These are phyloP conservation scores for Coleophora deauratella DNA, from an alignment of 2,888 invertebrate genomes.

Conservation along the genomic window DNA sequence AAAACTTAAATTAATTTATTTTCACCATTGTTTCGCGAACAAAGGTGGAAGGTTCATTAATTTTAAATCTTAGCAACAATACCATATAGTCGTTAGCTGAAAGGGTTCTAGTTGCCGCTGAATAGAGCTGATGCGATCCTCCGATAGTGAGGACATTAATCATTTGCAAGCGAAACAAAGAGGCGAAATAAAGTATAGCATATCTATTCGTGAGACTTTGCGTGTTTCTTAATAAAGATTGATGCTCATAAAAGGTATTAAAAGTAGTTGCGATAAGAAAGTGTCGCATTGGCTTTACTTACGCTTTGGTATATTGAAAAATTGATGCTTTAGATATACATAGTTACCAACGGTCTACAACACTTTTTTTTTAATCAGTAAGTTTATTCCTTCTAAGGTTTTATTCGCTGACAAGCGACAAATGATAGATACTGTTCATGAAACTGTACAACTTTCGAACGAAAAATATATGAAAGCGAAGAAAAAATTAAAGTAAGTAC, in stretches of 20 bases:
- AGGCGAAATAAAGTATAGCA: slow-evolving; percentile 22
- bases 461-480: too few species aligned
- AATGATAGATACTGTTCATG: too few species aligned
- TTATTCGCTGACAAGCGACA: too few species aligned
- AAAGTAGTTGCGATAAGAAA: neutral
- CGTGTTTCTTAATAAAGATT: slow-evolving; percentile 17
- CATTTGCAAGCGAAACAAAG: slow-evolving; percentile 24
- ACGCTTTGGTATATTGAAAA: too few species aligned
- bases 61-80: slow-evolving; percentile 45
- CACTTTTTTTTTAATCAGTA: too few species aligned
- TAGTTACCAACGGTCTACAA: too few species aligned
- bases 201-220: slow-evolving; percentile 16
- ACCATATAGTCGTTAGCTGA: slow-evolving; percentile 20
- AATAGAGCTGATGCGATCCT: slow-evolving; percentile 20
- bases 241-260: slow-evolving; percentile 5
- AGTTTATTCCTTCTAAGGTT: too few species aligned
- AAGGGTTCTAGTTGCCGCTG: slow-evolving; percentile 32
- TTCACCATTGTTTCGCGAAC: slow-evolving; percentile 29
- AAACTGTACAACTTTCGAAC: too few species aligned
- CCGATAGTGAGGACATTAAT: slow-evolving; percentile 27
- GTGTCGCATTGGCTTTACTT: neutral
- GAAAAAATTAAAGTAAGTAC: too few species aligned
- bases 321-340: too few species aligned
- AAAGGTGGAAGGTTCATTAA: slow-evolving; percentile 39
- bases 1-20: slow-evolving; percentile 27